Conservation (phyloP, 2,888 invertebrate genomes). For the Epistrophella euchroma region DNA sequence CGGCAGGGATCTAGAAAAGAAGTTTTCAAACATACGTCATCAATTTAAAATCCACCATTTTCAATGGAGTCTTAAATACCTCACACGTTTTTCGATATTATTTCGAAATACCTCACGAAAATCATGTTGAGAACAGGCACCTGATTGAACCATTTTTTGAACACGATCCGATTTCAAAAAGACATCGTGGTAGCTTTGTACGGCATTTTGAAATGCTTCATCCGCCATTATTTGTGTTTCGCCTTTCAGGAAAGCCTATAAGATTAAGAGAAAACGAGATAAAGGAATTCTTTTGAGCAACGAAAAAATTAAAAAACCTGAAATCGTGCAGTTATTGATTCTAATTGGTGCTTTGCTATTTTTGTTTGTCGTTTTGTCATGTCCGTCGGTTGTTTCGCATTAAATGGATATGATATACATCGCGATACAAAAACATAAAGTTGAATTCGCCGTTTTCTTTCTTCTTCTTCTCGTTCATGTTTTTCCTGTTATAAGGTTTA, state of each 20-base stretch:
- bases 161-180: constrained; percentile 99
- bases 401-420: constrained; percentile 99
- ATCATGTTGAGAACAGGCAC: constrained; percentile 99
- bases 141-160: constrained; percentile 97
- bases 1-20: constrained; percentile 91
- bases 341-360: constrained; percentile 97
- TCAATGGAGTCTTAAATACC: constrained; percentile 84
- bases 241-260: constrained; percentile 95
- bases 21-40: neutral
- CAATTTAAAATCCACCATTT: neutral
- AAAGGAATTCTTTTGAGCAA: neutral
- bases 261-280: too few relatives aligned
- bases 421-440: constrained; percentile 99
- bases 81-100: constrained; percentile 99
- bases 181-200: constrained; percentile 97
- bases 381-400: constrained; percentile 99
- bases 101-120: constrained; percentile 99
- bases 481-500: constrained; percentile 87
- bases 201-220: constrained; percentile 99
- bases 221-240: constrained; percentile 99
- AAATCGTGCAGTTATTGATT: constrained; percentile 96
- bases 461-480: constrained; percentile 98
- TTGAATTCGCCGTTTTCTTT: constrained; percentile 96
- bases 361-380: constrained; percentile 98
- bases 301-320: constrained; percentile 87